Percentiles rank a stretch among this genome's conserved stretches.
Evolutionary conservation across 2,113 vertebrate genomes (phyloP).

Genomic region (Apodemus sylvaticus): DNA sequence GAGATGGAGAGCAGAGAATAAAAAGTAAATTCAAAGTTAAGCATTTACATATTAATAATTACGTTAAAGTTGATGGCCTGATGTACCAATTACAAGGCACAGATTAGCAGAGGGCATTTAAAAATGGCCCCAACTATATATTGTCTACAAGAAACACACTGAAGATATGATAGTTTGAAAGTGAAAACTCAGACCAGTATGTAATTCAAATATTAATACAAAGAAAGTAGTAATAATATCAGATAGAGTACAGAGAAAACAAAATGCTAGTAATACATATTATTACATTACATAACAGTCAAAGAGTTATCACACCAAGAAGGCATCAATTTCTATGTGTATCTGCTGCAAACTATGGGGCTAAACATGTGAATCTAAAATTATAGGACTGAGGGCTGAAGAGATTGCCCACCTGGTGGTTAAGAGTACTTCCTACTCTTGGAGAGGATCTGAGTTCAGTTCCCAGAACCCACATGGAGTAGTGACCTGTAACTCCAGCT

Average conservation of each 20-base stretch:
- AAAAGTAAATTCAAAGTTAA: slow-evolving; percentile 47
- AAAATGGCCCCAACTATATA: neutral
- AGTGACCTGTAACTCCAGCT: neutral
- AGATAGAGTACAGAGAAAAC: neutral
- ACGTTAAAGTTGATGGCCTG: neutral
- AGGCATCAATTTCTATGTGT: neutral
- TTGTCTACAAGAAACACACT: neutral
- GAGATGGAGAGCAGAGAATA: slow-evolving; percentile 15
- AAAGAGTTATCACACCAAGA: slow-evolving; percentile 7
- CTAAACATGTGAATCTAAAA: slow-evolving; percentile 20
- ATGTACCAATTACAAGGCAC: neutral
- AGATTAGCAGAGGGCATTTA: neutral
- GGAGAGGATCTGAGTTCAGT: neutral
- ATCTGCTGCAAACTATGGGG: neutral
- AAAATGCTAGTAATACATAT: neutral
- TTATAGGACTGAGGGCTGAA: neutral
- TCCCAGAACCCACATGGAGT: neutral
- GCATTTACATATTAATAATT: slow-evolving; percentile 40
- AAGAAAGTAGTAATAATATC: neutral
- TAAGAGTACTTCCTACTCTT: neutral
- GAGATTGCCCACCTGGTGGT: neutral
- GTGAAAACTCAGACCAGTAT: slow-evolving; percentile 3
- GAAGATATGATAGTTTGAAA: neutral
- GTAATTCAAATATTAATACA: slow-evolving; percentile 27
- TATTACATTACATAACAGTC: neutral